Base-by-base conservation (phyloP, 2,797 vertebrate species). In the Coregonus sp. region DNA sequence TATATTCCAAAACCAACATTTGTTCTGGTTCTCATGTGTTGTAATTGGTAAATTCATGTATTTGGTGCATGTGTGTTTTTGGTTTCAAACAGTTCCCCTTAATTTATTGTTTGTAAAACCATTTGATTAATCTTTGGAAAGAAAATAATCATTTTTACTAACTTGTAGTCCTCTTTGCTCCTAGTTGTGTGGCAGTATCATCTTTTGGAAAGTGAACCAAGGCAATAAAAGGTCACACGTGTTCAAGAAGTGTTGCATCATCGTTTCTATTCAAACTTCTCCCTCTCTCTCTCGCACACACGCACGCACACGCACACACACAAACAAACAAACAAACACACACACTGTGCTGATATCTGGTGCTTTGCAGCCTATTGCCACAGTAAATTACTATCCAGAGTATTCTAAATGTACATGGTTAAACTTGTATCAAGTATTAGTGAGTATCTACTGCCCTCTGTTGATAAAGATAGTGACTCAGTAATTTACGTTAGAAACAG, bases 131-230 rank as follows among this genome's bases (percentile, higher is more conserved):
- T 91, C 83, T 90, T 89, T 88, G 77, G 84, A 81, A 87, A 88
- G 80, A 75, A 70, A 66, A 85, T 9, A 79, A 77, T 14, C 61
- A 33, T 40, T 40, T 40, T 40, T 40, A 40, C 40, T 40, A 40
- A 40, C 40, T 0, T 40, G 40, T 93, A 93, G 90, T 92, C 89
- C 91, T 91, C 86, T 91, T 89, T 91, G 84, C 87, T 92, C 84
- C 89, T 92, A 92, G 91, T 90, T 90, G 93, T 92, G 87, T 93
- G 90, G 88, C 88, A 85, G 87, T 89, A 86, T 90, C 86, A 90
- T 91, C 77, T 87, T 89, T 91, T 92, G 91, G 85, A 91, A 88
- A 89, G 86, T 90, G 89, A 92, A 91, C 80, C 85, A 83, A 91
- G 68, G 70, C 87, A 93, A 92, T 93, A 92, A 94, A 92, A 89